phyloP scores from a whole-genome alignment of 1,140 invertebrate species.

The Saccostrea cuccullata region DNA sequence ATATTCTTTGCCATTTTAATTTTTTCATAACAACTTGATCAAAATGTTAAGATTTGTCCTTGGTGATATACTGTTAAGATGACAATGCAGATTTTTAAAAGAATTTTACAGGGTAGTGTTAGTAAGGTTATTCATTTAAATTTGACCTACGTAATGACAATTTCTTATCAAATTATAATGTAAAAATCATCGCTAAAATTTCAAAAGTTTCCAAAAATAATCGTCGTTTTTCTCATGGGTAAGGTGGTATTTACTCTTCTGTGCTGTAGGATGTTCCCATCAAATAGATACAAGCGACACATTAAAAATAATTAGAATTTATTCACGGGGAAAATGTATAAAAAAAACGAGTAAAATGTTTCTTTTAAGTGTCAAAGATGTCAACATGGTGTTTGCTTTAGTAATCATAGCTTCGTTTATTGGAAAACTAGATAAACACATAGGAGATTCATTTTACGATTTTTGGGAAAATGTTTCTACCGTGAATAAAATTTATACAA shows the following conservation, averaged over 20 bases:
- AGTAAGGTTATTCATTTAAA: background rate
- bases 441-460: background rate
- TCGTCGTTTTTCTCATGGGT: background rate
- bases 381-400: background rate
- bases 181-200: background rate
- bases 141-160: background rate
- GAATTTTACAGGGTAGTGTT: background rate
- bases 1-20: conserved; percentile 2
- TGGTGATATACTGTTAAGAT: background rate
- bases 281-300: background rate
- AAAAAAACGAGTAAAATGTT: background rate
- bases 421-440: background rate
- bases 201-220: background rate
- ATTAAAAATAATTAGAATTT: background rate
- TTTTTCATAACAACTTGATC: background rate
- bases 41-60: background rate
- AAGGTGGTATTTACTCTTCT: background rate
- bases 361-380: conserved; percentile 30
- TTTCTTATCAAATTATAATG: background rate
- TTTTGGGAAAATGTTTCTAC: background rate
- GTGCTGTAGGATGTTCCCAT: background rate
- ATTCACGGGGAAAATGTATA: background rate
- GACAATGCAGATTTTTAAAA: background rate
- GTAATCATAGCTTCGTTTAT: background rate
- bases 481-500: background rate